Base-by-base conservation (phyloP, 1,140 invertebrate species). In the Atopsyche davidsoni region DNA sequence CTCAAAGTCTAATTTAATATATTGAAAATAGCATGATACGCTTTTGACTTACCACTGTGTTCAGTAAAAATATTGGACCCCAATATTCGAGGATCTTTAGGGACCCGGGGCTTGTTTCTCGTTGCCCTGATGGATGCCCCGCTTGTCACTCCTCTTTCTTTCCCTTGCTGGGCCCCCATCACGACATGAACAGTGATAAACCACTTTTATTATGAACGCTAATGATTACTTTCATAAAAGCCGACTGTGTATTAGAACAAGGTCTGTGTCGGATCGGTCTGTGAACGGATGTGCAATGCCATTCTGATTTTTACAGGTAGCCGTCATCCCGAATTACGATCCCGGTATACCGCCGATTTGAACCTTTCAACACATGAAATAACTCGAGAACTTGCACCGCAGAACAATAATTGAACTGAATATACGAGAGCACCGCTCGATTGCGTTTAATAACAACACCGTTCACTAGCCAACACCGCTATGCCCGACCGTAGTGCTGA, bases 141-240 rank as follows among this genome's bases (percentile, higher is more conserved):
- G 60, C 70, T 65, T 60, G 74, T 68, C 60, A 72, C 70, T 47
- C 72, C 73, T 67, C 80, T 75, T 66, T 85, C 82, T 68, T 86
- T 85, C 60, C 79, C 82, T 69, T 82, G 83, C 73, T 85, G 83
- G 62, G 82, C 82, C 68, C 83, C 83, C 83, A 85, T 85, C 28
- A 18, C 28, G 22, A 35, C 32, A 22, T 14, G 11, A 25, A 32
- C 18, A 21, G 9, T n/a, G 44, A n/a, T 21, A 40, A 18, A 19
- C 23, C 16, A 22, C 31, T 16, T 21, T 31, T 19, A 34, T 28
- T 21, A n/a, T 16, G 17, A 36, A n/a, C 24, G 11, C 3, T 21
- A 49, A 32, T 31, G 22, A 40, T 40, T 40, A 41, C 38, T 49
- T 40, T 40, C 38, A 49, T 49, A 40, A 40, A 40, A 23, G 41